phyloP scores from a whole-genome alignment of 2,113 vertebrate species.

The Pollimyrus isidori region DNA sequence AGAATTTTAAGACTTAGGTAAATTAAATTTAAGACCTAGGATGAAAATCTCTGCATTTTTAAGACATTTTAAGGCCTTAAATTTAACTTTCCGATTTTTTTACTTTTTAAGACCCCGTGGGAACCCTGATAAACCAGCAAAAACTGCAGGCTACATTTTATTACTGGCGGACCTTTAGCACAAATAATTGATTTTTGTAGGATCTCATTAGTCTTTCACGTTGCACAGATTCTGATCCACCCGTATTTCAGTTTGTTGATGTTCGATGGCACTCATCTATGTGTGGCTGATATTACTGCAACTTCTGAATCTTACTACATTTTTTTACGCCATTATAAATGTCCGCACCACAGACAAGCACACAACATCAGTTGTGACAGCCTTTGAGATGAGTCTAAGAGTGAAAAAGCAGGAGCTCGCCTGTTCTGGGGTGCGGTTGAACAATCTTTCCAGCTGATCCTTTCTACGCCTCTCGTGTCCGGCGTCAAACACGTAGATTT shows the following conservation, averaged over 20 bases:
- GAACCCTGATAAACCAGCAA: not conserved
- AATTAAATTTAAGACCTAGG: no score
- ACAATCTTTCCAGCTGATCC: conserved; percentile 92
- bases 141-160: not conserved
- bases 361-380: not conserved
- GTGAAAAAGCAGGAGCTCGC: conserved; percentile 47
- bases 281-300: not conserved
- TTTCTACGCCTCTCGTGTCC: conserved; percentile 91
- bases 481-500: conserved; percentile 62
- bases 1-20: no score
- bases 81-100: no score
- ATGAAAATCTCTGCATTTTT: no score
- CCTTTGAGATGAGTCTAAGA: not conserved
- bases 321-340: not conserved
- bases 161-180: not conserved
- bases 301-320: not conserved
- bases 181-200: not conserved
- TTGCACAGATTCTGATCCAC: not conserved
- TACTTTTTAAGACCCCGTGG: no score
- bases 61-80: no score
- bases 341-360: not conserved
- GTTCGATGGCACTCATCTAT: not conserved
- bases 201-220: not conserved
- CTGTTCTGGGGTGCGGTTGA: conserved; percentile 94
- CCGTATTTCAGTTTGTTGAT: not conserved